These are phyloP conservation scores for Delia radicum DNA, from an alignment of 1,140 invertebrate genomes.

Conservation along the genomic window DNA sequence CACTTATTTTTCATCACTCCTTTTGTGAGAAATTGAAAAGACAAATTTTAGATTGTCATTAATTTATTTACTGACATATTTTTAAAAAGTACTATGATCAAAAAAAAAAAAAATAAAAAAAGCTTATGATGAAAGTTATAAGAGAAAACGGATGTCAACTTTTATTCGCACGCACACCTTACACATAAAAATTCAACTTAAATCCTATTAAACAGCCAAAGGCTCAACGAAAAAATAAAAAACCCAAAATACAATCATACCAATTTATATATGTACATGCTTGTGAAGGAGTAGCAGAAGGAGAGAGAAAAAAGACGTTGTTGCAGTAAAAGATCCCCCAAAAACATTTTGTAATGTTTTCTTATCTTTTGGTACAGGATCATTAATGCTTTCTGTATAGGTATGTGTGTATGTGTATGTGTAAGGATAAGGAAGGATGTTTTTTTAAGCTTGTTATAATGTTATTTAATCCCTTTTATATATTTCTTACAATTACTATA, in stretches of 20 bases:
- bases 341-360: neutral
- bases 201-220: constrained; percentile 30
- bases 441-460: neutral
- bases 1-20: no score
- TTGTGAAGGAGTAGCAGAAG: no score
- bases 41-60: no score
- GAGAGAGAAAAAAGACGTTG: neutral
- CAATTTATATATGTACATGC: no score
- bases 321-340: neutral
- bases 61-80: no score
- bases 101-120: no score
- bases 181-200: constrained; percentile 26
- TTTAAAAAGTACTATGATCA: no score
- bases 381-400: neutral
- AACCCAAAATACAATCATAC: no score
- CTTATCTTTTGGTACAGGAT: neutral
- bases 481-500: neutral
- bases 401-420: neutral
- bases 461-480: neutral
- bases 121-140: no score
- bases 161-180: no score
- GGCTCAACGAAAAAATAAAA: neutral
- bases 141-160: no score
- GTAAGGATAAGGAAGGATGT: neutral
- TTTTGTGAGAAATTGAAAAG: no score